Evolutionary conservation across 1,140 invertebrate species (phyloP).

Genomic region (Eumaeus atala): DNA sequence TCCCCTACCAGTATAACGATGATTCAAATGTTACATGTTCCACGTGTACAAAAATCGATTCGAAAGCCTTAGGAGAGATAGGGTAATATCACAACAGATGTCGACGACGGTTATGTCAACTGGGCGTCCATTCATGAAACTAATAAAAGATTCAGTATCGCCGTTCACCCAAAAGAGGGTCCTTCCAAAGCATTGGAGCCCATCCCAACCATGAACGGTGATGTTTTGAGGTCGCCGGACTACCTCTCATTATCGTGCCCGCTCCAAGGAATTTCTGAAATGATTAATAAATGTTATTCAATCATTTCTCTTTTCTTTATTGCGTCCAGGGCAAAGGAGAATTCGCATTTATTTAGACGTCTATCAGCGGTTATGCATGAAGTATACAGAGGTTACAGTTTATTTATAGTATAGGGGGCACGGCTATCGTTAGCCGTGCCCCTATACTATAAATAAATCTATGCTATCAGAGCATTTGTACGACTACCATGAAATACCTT

Average conservation of each 20-base stretch:
- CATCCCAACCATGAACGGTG: constrained; percentile 31
- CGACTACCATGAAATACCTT: no score
- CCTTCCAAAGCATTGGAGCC: constrained; percentile 48
- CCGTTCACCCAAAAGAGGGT: constrained; percentile 60
- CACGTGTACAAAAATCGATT: constrained; percentile 51
- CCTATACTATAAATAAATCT: no score
- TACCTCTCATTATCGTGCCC: constrained; percentile 40
- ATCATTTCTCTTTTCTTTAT: background rate
- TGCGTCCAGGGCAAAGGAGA: no score
- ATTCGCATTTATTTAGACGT: no score
- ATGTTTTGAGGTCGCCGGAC: constrained; percentile 42
- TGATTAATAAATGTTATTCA: constrained; percentile 9
- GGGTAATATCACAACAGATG: constrained; percentile 71
- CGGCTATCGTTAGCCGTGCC: no score
- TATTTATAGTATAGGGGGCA: no score
- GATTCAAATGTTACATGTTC: constrained; percentile 50
- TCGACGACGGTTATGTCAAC: constrained; percentile 68
- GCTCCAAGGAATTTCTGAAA: constrained; percentile 24
- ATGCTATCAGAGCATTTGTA: no score
- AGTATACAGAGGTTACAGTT: no score
- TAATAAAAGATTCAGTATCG: constrained; percentile 72
- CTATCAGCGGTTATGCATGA: no score
- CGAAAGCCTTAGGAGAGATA: constrained; percentile 43
- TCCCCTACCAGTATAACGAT: constrained; percentile 34
- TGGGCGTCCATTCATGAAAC: constrained; percentile 64